Conservation (phyloP, 1,140 invertebrate genomes). For the Heliconius congener region DNA sequence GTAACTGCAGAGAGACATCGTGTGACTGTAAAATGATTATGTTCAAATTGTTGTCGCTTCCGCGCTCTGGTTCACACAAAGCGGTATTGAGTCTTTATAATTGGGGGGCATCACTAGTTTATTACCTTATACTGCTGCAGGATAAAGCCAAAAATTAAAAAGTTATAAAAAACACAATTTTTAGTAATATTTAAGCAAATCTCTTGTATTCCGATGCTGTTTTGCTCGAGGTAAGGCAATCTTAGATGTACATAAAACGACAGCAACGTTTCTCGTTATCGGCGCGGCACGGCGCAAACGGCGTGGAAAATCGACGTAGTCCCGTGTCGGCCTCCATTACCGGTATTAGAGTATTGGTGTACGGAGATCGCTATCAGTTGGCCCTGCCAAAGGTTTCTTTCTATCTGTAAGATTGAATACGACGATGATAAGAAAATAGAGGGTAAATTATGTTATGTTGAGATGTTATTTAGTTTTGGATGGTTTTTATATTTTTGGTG, state of each 20-base stretch:
- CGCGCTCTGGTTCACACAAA: too few relatives aligned
- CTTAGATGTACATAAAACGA: constrained; percentile 57
- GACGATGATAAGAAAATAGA: constrained; percentile 22
- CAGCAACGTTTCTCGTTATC: constrained; percentile 67
- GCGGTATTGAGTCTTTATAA: too few relatives aligned
- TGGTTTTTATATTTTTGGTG: too few relatives aligned
- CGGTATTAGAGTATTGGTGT: constrained; percentile 67
- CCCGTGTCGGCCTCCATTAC: constrained; percentile 69
- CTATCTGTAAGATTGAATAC: constrained; percentile 38
- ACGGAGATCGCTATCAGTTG: constrained; percentile 47
- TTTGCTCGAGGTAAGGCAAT: constrained; percentile 38
- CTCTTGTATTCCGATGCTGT: background rate
- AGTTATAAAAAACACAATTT: background rate
- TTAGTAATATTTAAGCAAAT: constrained; percentile 33
- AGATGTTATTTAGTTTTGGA: too few relatives aligned
- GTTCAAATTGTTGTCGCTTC: too few relatives aligned
- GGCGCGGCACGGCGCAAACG: constrained; percentile 60
- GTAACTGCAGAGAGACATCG: too few relatives aligned
- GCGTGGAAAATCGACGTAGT: constrained; percentile 71
- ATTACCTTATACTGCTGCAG: too few relatives aligned
- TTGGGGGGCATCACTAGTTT: too few relatives aligned
- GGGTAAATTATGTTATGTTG: constrained; percentile 18
- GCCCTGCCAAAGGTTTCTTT: constrained; percentile 32
- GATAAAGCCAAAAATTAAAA: too few relatives aligned
- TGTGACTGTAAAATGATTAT: too few relatives aligned